Evolutionary conservation across 1,140 invertebrate species (phyloP).

Genomic region (Drosophila nannoptera): DNA sequence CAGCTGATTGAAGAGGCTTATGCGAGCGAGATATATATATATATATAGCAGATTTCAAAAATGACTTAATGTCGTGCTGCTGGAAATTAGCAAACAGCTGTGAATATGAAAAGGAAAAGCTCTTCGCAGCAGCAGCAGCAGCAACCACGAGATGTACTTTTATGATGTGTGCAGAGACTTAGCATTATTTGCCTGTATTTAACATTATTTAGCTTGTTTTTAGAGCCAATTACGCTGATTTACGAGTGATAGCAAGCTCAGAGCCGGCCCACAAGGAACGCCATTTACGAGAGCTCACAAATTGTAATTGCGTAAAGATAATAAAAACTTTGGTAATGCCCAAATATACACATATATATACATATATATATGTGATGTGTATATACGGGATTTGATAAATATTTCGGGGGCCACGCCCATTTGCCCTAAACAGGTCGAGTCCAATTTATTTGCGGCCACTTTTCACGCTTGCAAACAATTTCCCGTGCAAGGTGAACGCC

Average conservation of each 20-base stretch:
- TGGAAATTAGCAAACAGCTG: slow-evolving; percentile 45
- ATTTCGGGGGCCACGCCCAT: slow-evolving; percentile 12
- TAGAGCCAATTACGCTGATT: slow-evolving; percentile 47
- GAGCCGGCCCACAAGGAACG: slow-evolving; percentile 5
- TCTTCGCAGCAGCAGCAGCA: slow-evolving; percentile 9
- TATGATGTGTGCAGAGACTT: slow-evolving; percentile 35
- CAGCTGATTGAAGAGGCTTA: no score
- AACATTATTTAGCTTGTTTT: slow-evolving; percentile 31
- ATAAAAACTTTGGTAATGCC: slow-evolving; percentile 24
- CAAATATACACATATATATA: neutral
- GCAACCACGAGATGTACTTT: neutral
- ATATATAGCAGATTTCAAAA: slow-evolving; percentile 14
- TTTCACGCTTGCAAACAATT: slow-evolving; percentile 51
- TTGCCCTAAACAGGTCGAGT: slow-evolving; percentile 2
- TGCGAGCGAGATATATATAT: no score
- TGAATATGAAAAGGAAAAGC: slow-evolving; percentile 21
- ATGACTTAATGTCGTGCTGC: slow-evolving; percentile 32
- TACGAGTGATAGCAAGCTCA: slow-evolving; percentile 30
- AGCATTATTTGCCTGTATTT: slow-evolving; percentile 15
- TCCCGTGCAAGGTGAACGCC: slow-evolving; percentile 9
- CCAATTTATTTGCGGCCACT: slow-evolving; percentile 44
- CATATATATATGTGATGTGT: neutral
- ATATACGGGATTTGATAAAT: neutral
- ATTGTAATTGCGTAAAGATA: slow-evolving; percentile 32
- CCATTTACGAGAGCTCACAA: slow-evolving; percentile 19